Base-by-base conservation (phyloP, 2,113 vertebrate genomes). In the Megatriorchis doriae region DNA sequence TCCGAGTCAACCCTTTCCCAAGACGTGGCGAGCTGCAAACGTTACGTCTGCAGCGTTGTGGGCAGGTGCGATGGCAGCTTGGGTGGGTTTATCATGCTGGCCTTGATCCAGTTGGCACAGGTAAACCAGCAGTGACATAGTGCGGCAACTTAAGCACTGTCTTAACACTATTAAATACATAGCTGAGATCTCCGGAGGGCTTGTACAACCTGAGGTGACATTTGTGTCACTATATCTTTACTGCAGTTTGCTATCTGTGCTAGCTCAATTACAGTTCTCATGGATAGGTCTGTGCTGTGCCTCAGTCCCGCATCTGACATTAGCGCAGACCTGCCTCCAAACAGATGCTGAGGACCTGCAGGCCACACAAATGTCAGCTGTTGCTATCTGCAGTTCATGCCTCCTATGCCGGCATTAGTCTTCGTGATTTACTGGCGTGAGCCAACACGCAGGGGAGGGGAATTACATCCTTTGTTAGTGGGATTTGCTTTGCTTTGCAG, bases 21-120 rank as follows among this genome's bases (percentile, higher is more conserved):
- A 48, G 62, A 75, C 61, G 73, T 23, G 65, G 22, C 3, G 62
- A 93, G 93, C 59, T 82, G 89, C 66, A 91, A 97, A n/a, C 0
- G 1, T 32, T 36, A 6, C 6, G 26, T 80, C 92, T 88, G 58
- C 79, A 18, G 84, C 4, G 38, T 19, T 66, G 90, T 86, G 85
- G 95, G 95, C 85, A 96, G 95, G 90, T 86, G 82, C 10, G 38
- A 73, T 43, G 90, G 93, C 94, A 93, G 82, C 92, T 92, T 81
- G 75, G 83, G 92, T 71, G 85, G 90, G 50, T 88, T 19, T 66
- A 29, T 62, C 45, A 1, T 8, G 68, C 96, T 95, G 96, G 95
- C 95, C 63, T 42, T 11, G 19, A 47, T 93, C 93, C 96, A 97
- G 72, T 15, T 96, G 96, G 96, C 96, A 81, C 90, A 93, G 94